These are phyloP conservation scores for Agrilus planipennis DNA, from an alignment of 1,140 invertebrate genomes.

Conservation along the genomic window DNA sequence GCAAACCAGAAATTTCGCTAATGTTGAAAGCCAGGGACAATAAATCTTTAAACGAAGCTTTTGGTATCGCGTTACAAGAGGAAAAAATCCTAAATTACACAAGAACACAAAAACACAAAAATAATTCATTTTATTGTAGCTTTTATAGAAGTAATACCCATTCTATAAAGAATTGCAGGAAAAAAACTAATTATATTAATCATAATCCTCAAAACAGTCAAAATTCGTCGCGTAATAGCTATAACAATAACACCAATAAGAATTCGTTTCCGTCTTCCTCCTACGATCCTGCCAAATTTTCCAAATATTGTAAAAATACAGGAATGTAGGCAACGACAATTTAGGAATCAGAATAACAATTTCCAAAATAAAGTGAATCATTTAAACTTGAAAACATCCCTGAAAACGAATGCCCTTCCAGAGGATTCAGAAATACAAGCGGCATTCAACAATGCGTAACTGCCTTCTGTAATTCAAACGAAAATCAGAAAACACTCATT, in stretches of 20 bases:
- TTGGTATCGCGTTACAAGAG: conserved; percentile 3
- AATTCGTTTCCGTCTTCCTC: conserved; percentile 1
- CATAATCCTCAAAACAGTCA: background rate
- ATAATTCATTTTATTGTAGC: background rate
- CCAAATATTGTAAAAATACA: no score
- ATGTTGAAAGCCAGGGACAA: background rate
- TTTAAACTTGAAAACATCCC: background rate
- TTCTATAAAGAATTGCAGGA: background rate
- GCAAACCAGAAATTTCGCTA: conserved; percentile 1
- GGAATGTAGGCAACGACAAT: no score
- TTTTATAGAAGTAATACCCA: background rate
- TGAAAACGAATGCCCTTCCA: conserved; percentile 3
- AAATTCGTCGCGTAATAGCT: no score
- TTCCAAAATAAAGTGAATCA: conserved; percentile 1
- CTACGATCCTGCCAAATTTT: no score
- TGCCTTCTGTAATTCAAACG: no score
- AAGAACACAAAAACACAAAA: conserved; percentile 1
- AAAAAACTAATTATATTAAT: background rate
- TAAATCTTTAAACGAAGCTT: background rate
- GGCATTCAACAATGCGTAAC: no score
- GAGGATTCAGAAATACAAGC: conserved; percentile 1
- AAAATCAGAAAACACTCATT: no score
- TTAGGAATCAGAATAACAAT: no score
- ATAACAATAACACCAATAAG: background rate
- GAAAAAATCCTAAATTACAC: conserved; percentile 1